Evolutionary conservation across 2,888 invertebrate genomes (phyloP).

Genomic region (Meteorus colon): DNA sequence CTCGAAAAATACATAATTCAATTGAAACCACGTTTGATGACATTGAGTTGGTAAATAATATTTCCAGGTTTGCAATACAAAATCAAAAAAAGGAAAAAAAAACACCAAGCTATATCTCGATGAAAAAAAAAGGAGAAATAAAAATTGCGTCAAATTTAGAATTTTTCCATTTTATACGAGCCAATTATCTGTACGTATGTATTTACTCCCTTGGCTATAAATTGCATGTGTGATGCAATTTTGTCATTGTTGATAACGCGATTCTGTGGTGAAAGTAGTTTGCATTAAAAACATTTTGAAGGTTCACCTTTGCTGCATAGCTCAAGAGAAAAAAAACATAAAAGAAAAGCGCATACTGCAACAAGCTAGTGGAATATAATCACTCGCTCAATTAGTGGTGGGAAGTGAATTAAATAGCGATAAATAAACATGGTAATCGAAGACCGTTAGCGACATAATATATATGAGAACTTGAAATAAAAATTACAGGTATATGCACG

Average conservation of each 20-base stretch:
- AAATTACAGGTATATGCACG: slow-evolving; percentile 36
- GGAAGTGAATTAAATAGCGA: slow-evolving; percentile 43
- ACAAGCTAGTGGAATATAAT: slow-evolving; percentile 52
- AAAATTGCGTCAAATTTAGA: neutral
- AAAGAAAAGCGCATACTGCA: slow-evolving; percentile 34
- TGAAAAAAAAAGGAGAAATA: slow-evolving; percentile 41
- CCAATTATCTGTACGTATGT: slow-evolving; percentile 28
- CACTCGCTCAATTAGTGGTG: slow-evolving; percentile 49
- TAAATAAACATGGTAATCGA: slow-evolving; percentile 35
- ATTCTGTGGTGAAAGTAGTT: slow-evolving; percentile 14
- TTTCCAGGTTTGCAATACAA: slow-evolving; percentile 51
- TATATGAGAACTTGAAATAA: slow-evolving; percentile 15
- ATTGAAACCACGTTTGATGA: slow-evolving; percentile 44
- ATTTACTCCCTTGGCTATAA: neutral
- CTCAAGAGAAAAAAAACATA: slow-evolving; percentile 30
- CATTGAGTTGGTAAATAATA: slow-evolving; percentile 61
- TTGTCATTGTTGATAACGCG: slow-evolving; percentile 17
- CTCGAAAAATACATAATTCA: slow-evolving; percentile 30
- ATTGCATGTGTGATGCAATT: slow-evolving; percentile 15
- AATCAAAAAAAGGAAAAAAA: slow-evolving; percentile 36
- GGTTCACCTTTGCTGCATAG: slow-evolving; percentile 7
- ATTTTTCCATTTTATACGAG: slow-evolving; percentile 32
- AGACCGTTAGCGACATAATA: neutral
- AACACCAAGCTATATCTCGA: slow-evolving; percentile 28
- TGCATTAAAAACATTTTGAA: neutral